Evolutionary conservation across 1,140 invertebrate genomes (phyloP), one percentile per base, ranked within the genome.

Genomic region (Schlechtendalia chinensis): DNA sequence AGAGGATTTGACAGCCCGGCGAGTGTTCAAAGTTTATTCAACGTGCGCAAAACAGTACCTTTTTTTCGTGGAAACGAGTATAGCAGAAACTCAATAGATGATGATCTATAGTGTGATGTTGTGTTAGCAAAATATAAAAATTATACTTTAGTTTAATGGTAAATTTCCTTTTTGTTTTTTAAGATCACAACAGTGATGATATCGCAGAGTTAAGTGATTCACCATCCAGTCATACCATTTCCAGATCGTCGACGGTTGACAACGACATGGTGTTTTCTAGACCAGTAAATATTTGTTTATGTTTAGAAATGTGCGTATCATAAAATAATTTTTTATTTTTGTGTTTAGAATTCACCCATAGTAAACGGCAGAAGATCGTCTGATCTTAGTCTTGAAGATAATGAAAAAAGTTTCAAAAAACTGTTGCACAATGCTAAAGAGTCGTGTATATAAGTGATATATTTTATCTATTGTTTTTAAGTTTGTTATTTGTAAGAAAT

Each of bases 201-300:
- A 63, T 79, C n/a, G 58, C n/a, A 16, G 75, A 79, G 5, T 79
- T 79, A 29, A 79, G 75, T 63, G 75, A 79, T 61, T 79, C 75
- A 50, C 75, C 75, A 50, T 79, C 75, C 39, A 79, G 58, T 59
- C 32, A 79, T 79, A 79, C 58, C 2, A 79, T 79, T 79, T 79
- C 75, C 24, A 79, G 75, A 19, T 79, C 75, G 27, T 79, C 75
- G 6, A 79, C 75, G n/a, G 75, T 79, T 14, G 75, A 79, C 63
- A 79, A 79, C 50, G 58, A 63, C 63, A 47, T 32, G 39, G 75
- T 79, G 10, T 79, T 61, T 63, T 79, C 75, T 14, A 79, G 75
- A 79, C 27, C 75, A 47, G 75, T 79, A 79, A 61, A 47, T 79
- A 56, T 58, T 54, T 32, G 17, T 1, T 56, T 32, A 4, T 16